Conservation (phyloP, 1,140 invertebrate genomes). For the Drosophila pseudoananassae region DNA sequence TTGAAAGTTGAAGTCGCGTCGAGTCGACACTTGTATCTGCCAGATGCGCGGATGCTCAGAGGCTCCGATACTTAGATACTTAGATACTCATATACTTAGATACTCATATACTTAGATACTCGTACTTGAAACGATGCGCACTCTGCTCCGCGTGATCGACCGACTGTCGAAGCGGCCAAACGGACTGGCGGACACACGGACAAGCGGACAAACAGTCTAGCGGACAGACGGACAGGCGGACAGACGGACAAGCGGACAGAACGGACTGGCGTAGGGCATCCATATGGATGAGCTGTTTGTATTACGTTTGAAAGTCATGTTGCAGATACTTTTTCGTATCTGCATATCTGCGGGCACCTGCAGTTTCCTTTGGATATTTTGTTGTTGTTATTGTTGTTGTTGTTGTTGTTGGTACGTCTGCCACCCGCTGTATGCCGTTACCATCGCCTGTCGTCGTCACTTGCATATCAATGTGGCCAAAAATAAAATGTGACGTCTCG, state of each 20-base stretch:
- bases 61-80: not conserved
- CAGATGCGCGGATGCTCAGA: conserved; percentile 67
- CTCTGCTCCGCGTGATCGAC: conserved; percentile 72
- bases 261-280: conserved; percentile 28
- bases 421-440: conserved; percentile 19
- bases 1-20: conserved; percentile 64
- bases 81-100: conserved; percentile 2
- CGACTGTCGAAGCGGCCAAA: conserved; percentile 66
- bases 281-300: conserved; percentile 71
- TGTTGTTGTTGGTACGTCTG: not conserved
- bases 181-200: conserved; percentile 1
- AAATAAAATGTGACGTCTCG: conserved; percentile 73
- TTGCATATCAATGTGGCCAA: conserved; percentile 75
- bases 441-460: conserved; percentile 59
- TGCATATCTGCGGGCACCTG: conserved; percentile 64
- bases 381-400: not conserved
- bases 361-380: conserved; percentile 14
- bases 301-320: conserved; percentile 82
- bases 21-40: conserved; percentile 65
- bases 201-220: conserved; percentile 2
- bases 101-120: conserved; percentile 12
- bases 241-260: conserved; percentile 18
- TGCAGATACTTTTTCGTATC: conserved; percentile 64
- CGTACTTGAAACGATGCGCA: conserved; percentile 55
- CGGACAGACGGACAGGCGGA: conserved; percentile 10